A percentile compares a stretch with the other conserved stretches of the same genome.
These are phyloP conservation scores for Poecile montanus DNA, from an alignment of 2,797 vertebrate genomes.

Conservation along the genomic window DNA sequence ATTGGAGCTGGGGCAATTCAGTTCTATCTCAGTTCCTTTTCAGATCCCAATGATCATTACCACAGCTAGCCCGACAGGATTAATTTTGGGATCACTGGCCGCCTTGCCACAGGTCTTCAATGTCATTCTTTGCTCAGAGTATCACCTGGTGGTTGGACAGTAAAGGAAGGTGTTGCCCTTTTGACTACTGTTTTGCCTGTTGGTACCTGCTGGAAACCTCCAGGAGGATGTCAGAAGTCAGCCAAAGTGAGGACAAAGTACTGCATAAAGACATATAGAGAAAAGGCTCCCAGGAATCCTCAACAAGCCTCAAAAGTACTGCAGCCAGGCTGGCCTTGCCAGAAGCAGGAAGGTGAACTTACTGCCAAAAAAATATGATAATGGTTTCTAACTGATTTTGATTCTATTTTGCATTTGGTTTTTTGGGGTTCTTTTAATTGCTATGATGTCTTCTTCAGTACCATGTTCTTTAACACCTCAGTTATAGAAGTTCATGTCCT, in stretches of 20 bases:
- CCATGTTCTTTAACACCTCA: neutral
- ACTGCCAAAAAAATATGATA: neutral
- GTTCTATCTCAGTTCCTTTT: neutral
- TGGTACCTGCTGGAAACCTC: neutral
- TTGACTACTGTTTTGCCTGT: neutral
- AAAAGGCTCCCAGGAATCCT: neutral
- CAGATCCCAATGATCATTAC: neutral
- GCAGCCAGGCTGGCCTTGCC: neutral
- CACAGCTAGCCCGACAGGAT: neutral
- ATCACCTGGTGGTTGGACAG: neutral
- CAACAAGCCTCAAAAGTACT: neutral
- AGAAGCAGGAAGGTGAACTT: neutral
- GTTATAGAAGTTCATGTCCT: neutral
- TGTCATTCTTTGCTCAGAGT: neutral
- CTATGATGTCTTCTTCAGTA: neutral
- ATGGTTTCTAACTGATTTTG: neutral
- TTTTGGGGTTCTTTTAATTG: neutral
- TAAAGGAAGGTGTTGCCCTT: neutral
- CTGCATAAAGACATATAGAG: neutral
- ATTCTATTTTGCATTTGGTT: neutral
- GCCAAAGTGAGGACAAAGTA: neutral
- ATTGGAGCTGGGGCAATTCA: neutral
- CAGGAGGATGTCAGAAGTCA: neutral
- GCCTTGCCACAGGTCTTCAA: neutral
- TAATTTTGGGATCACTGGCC: neutral